Base-by-base conservation (phyloP, 2,888 invertebrate genomes). In the Corythucha ciliata region DNA sequence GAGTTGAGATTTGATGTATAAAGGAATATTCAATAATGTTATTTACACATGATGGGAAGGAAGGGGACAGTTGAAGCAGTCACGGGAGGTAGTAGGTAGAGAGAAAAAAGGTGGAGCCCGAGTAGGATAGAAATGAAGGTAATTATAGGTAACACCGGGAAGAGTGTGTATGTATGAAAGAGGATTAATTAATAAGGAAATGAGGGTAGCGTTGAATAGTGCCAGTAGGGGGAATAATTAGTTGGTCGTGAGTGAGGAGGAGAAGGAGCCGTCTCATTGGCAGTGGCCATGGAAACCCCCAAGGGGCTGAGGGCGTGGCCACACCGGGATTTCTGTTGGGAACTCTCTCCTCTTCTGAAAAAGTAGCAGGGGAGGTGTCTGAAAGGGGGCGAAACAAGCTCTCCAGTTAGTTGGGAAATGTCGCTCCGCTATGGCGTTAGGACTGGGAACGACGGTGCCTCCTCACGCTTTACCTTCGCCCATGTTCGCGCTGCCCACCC, bases 401-500 rank as follows among this genome's bases (percentile, higher is more conserved):
- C 34, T 51, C 18, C 42, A 54, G 56, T 52, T 55, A 54, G 58
- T 56, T 57, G 58, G 44, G 56, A 67, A 63, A 59, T 60, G 58
- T 59, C 69, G 70, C 69, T 67, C 69, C 48, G 45, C 68, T 70
- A 63, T 57, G 57, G 48, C 55, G 52, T 50, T 57, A 41, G 57
- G 62, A 66, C 64, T 66, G 67, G 64, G 67, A 68, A 71, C 72
- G 69, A 71, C 71, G 69, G 68, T 67, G 42, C 67, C 66, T 63
- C 62, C 66, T 66, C 68, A 67, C 67, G 70, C 71, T 20, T 61
- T 62, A 40, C 57, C 63, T 50, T 82, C 81, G 60, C 83, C 85
- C 41, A 79, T 88, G 70, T 81, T 90, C 71, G 88, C 89, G 59
- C 74, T 91, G 66, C 84, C 84, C 55, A 83, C 83, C 54, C 70